Conservation (phyloP, 2,888 invertebrate genomes). For the Chaetoderma sp. region DNA sequence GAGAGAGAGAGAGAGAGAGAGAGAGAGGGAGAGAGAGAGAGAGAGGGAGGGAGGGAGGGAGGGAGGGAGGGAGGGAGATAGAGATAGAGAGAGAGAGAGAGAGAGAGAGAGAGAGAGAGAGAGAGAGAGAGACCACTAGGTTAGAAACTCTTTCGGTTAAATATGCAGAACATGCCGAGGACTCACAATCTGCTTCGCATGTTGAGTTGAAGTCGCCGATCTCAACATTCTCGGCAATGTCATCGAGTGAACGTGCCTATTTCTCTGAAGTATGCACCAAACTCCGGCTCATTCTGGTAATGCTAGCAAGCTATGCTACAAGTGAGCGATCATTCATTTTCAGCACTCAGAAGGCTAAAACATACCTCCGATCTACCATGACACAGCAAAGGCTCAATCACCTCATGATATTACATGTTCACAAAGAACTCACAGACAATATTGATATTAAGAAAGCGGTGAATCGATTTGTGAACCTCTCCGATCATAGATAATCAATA, state of each 20-base stretch:
- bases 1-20: not conserved
- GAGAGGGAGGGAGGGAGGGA: too few relatives aligned
- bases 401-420: slow-evolving; percentile 6
- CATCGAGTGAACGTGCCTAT: not conserved
- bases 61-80: not conserved
- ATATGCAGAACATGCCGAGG: not conserved
- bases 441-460: not conserved
- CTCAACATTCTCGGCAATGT: not conserved
- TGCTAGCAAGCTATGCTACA: slow-evolving; percentile 6
- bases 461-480: slow-evolving; percentile 1
- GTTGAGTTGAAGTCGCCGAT: not conserved
- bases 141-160: not conserved
- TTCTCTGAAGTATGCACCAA: not conserved
- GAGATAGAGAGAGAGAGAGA: not conserved
- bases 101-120: too few relatives aligned
- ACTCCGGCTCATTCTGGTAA: not conserved
- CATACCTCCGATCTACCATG: too few relatives aligned
- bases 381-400: not conserved
- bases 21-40: too few relatives aligned
- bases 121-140: too few relatives aligned
- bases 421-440: not conserved
- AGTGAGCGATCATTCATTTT: not conserved
- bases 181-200: too few relatives aligned
- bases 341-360: slow-evolving; percentile 1
- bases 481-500: not conserved